Evolutionary conservation across 2,113 vertebrate species (phyloP).

Genomic region (Suncus etruscus): DNA sequence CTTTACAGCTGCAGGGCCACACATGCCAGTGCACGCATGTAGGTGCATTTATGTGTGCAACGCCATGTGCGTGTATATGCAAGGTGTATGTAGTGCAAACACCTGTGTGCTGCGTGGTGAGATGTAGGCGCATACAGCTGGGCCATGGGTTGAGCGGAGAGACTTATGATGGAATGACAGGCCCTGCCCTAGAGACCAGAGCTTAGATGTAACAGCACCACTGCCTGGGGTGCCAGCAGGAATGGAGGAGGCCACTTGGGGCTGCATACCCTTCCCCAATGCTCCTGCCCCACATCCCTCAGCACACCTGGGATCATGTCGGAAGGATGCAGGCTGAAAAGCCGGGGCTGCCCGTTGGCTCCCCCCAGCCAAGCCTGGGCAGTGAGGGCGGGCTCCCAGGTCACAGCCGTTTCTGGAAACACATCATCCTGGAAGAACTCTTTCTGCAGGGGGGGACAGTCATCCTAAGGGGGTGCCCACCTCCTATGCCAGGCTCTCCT

Average conservation of each 20-base stretch:
- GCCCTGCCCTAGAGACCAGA: not conserved
- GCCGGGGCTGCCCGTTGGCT: constrained; percentile 88
- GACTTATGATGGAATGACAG: not conserved
- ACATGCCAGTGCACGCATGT: too few species aligned
- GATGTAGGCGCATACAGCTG: too few species aligned
- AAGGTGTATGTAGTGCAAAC: too few species aligned
- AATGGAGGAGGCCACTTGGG: not conserved
- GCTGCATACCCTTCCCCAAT: not conserved
- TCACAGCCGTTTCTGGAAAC: constrained; percentile 89
- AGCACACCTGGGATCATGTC: constrained; percentile 93
- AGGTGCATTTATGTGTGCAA: not conserved
- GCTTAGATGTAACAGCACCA: too few species aligned
- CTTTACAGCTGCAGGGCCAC: too few species aligned
- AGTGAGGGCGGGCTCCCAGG: constrained; percentile 91
- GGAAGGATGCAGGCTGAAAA: constrained; percentile 89
- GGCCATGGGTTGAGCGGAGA: not conserved
- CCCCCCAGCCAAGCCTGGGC: constrained; percentile 91
- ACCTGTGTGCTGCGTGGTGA: too few species aligned
- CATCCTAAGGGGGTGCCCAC: not conserved
- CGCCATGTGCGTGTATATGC: too few species aligned
- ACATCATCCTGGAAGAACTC: constrained; percentile 99
- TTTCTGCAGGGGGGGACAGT: constrained; percentile 89
- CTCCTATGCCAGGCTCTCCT: too few species aligned
- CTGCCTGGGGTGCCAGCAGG: not conserved
- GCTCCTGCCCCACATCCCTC: not conserved